Percentiles rank a stretch among this genome's conserved stretches.
phyloP scores from a whole-genome alignment of 1,140 invertebrate genomes.

The Acromyrmex heyeri region DNA sequence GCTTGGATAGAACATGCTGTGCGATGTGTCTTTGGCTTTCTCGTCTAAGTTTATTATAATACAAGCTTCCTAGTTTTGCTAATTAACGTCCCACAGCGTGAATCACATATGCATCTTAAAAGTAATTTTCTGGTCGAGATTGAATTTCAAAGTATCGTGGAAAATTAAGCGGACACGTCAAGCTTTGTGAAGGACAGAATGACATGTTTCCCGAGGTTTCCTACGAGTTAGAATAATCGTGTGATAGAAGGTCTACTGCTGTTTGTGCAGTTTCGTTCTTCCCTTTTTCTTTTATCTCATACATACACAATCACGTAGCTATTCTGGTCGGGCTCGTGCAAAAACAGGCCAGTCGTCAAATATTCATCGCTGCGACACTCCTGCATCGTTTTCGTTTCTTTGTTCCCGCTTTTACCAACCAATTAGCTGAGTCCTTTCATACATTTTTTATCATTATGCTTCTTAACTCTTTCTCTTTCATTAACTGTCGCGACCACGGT shows the following conservation, averaged over 20 bases:
- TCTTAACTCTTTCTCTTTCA: conserved; percentile 8
- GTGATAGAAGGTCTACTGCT: conserved; percentile 21
- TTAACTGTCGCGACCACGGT: neutral
- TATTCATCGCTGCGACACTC: conserved; percentile 35
- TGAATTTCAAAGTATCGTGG: conserved; percentile 13
- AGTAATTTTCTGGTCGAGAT: conserved; percentile 14
- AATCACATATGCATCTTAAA: neutral
- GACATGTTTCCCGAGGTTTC: conserved; percentile 17
- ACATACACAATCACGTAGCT: conserved; percentile 35
- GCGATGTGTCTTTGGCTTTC: neutral
- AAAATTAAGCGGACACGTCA: neutral
- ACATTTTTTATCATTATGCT: conserved; percentile 19
- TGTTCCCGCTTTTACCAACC: neutral
- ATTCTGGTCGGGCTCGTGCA: conserved; percentile 7
- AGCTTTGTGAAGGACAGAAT: conserved; percentile 18
- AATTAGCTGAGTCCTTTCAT: neutral
- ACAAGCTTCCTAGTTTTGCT: neutral
- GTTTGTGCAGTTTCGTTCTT: conserved; percentile 17
- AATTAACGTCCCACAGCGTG: neutral
- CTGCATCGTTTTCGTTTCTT: neutral
- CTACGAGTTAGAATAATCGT: conserved; percentile 23
- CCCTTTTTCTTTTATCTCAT: conserved; percentile 43
- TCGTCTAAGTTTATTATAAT: neutral
- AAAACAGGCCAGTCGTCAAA: conserved; percentile 30
- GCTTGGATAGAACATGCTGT: neutral